Percentiles rank a stretch among this genome's conserved stretches.
phyloP scores from a whole-genome alignment of 2,888 invertebrate species.

The Lasiommata megera region DNA sequence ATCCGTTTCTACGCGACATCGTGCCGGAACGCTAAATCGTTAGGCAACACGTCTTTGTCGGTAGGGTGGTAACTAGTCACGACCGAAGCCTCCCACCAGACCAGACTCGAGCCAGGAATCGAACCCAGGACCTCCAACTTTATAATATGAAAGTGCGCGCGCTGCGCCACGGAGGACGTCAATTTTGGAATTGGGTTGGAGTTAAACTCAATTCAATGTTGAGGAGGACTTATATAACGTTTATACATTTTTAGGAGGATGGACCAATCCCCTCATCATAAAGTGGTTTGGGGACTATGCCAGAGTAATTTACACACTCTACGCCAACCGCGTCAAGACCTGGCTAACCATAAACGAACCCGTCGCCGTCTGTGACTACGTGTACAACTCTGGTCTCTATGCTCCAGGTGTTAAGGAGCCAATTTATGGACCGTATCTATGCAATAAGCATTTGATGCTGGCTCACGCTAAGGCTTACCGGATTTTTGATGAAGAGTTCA shows the following conservation, averaged over 20 bases:
- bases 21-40: no score
- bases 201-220: no score
- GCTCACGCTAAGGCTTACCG: constrained; percentile 85
- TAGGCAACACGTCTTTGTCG: no score
- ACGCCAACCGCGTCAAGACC: constrained; percentile 81
- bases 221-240: no score
- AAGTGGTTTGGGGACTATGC: constrained; percentile 84
- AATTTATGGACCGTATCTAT: constrained; percentile 79
- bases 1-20: no score
- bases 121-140: no score
- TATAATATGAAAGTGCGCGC: no score
- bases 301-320: constrained; percentile 74
- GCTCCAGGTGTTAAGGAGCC: constrained; percentile 52
- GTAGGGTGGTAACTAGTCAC: no score
- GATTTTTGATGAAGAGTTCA: constrained; percentile 81
- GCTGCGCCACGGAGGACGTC: no score
- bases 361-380: constrained; percentile 52
- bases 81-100: no score
- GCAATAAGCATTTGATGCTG: constrained; percentile 83
- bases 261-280: constrained; percentile 83
- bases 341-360: constrained; percentile 90
- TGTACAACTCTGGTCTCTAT: constrained; percentile 61
- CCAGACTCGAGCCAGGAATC: no score
- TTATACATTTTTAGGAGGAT: constrained; percentile 72
- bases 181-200: no score